Percentiles rank a stretch among this genome's conserved stretches.
phyloP scores from a whole-genome alignment of 2,113 vertebrate genomes.

The Stercorarius parasiticus region DNA sequence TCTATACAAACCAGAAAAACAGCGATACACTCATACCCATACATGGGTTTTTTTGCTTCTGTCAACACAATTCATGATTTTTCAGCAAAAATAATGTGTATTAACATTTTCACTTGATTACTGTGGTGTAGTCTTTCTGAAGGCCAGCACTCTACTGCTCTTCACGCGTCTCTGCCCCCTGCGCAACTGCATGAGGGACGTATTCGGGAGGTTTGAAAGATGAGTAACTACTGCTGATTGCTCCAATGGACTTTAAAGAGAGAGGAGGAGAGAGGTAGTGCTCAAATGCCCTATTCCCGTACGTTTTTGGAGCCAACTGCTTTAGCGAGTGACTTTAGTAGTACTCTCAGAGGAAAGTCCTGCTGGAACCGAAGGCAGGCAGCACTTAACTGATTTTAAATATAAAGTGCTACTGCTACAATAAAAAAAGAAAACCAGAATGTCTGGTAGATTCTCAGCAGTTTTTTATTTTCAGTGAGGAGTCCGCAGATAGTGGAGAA shows the following conservation, averaged over 20 bases:
- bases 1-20: not conserved
- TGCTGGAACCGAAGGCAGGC: not conserved
- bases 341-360: not conserved
- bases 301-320: not conserved
- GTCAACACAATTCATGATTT: not conserved
- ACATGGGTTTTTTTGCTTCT: not conserved
- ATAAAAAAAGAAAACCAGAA: not conserved
- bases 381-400: not conserved
- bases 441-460: not conserved
- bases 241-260: not conserved
- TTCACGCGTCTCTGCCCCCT: accelerated
- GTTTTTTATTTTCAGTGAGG: not conserved
- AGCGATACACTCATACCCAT: too few species aligned
- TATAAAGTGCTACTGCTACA: not conserved
- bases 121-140: not conserved
- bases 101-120: not conserved
- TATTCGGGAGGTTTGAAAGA: not conserved
- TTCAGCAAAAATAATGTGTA: not conserved
- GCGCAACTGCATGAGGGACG: too few species aligned
- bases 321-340: not conserved
- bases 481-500: not conserved
- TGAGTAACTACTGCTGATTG: not conserved
- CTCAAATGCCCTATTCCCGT: not conserved
- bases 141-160: not conserved
- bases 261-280: not conserved